Evolutionary conservation across 2,888 invertebrate species (phyloP).

Genomic region (Dicycla oo): DNA sequence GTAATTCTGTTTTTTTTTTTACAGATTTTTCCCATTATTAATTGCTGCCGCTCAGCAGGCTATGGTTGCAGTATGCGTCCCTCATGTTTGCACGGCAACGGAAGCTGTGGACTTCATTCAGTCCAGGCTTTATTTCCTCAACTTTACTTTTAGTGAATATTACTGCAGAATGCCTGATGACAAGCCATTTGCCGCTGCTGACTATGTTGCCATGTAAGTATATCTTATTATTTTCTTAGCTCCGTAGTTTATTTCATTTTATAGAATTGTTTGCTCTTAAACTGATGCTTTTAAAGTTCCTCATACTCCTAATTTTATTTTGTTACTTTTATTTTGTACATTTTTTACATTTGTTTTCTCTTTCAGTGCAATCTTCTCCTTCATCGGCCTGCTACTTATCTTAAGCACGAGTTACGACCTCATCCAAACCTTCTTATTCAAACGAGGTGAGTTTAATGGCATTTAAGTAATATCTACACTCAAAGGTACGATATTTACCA

Average conservation of each 20-base stretch:
- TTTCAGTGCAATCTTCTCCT: slow-evolving; percentile 75
- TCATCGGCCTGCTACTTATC: slow-evolving; percentile 68
- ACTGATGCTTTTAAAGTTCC: neutral
- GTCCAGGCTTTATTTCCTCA: slow-evolving; percentile 57
- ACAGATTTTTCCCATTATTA: slow-evolving; percentile 68
- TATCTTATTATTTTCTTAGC: neutral
- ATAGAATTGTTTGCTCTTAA: neutral
- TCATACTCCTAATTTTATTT: neutral
- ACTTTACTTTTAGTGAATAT: slow-evolving; percentile 71
- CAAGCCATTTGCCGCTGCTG: slow-evolving; percentile 75
- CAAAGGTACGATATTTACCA: neutral
- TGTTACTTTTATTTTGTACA: neutral
- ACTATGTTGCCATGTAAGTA: slow-evolving; percentile 79
- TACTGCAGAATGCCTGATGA: slow-evolving; percentile 80
- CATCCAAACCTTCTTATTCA: slow-evolving; percentile 66
- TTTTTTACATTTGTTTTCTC: slow-evolving; percentile 31
- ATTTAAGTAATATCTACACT: neutral
- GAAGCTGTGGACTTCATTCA: slow-evolving; percentile 71
- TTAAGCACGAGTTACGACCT: slow-evolving; percentile 77
- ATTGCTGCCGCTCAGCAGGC: slow-evolving; percentile 41
- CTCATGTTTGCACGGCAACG: slow-evolving; percentile 72
- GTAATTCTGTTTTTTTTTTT: slow-evolving; percentile 17
- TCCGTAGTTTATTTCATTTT: neutral
- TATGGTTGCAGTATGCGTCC: slow-evolving; percentile 74
- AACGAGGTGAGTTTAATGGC: slow-evolving; percentile 68